Conservation (phyloP, 2,888 invertebrate genomes). For the Yponomeuta malinellus region DNA sequence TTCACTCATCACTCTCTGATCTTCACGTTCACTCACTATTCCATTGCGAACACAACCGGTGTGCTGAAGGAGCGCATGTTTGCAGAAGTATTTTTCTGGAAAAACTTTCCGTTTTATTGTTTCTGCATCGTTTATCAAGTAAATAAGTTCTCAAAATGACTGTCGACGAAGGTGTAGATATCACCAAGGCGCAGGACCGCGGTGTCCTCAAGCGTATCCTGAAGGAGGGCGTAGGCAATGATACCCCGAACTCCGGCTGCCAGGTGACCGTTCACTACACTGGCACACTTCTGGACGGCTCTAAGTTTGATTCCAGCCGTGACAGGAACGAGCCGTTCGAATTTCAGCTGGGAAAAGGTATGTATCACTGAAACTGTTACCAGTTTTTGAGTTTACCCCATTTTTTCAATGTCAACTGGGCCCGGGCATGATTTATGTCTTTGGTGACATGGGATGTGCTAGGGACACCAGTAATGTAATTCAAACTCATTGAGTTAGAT, state of each 20-base stretch:
- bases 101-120: constrained; percentile 14
- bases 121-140: neutral
- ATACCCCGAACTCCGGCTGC: constrained; percentile 82
- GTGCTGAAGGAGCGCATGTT: neutral
- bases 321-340: constrained; percentile 89
- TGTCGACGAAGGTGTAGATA: constrained; percentile 63
- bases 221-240: constrained; percentile 84
- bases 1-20: too few relatives aligned
- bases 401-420: neutral
- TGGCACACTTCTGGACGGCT: constrained; percentile 90
- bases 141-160: constrained; percentile 39
- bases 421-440: neutral
- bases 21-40: neutral
- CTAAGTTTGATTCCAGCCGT: constrained; percentile 93
- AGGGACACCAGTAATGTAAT: neutral
- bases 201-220: constrained; percentile 87
- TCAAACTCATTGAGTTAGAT: neutral
- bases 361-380: constrained; percentile 18
- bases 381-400: neutral
- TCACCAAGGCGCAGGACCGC: constrained; percentile 73
- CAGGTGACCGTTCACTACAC: constrained; percentile 88
- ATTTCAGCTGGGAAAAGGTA: constrained; percentile 91
- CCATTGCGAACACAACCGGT: neutral
- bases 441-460: neutral
- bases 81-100: constrained; percentile 11